These are phyloP conservation scores for Hyposoter didymator DNA, from an alignment of 2,888 invertebrate genomes.

Conservation along the genomic window DNA sequence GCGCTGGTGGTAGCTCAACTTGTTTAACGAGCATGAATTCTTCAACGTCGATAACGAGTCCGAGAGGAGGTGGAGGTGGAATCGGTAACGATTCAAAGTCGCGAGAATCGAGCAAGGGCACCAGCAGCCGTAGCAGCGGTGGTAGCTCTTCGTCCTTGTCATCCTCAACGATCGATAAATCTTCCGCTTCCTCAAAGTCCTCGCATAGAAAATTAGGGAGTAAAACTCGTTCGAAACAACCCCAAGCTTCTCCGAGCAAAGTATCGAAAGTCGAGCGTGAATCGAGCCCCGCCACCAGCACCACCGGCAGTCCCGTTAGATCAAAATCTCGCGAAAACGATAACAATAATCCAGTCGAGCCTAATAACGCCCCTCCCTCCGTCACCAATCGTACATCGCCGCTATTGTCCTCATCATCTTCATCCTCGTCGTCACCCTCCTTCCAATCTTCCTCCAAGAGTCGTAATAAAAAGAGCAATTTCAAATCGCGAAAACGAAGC, in stretches of 20 bases:
- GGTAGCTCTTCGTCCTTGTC: slow-evolving; percentile 59
- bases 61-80: slow-evolving; percentile 67
- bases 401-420: slow-evolving; percentile 83
- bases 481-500: slow-evolving; percentile 80
- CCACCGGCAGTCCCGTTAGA: slow-evolving; percentile 76
- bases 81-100: slow-evolving; percentile 71
- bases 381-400: slow-evolving; percentile 75
- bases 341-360: slow-evolving; percentile 66
- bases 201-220: slow-evolving; percentile 82
- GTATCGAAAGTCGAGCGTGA: slow-evolving; percentile 76
- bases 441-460: slow-evolving; percentile 84
- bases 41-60: slow-evolving; percentile 69
- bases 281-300: slow-evolving; percentile 68
- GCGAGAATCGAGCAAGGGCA: slow-evolving; percentile 76
- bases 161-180: slow-evolving; percentile 67
- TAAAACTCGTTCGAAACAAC: slow-evolving; percentile 80
- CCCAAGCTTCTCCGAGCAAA: slow-evolving; percentile 77
- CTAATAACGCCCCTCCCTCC: slow-evolving; percentile 17
- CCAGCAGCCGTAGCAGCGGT: slow-evolving; percentile 55
- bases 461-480: slow-evolving; percentile 76
- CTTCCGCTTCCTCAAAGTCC: slow-evolving; percentile 82
- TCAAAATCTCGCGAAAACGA: slow-evolving; percentile 80
- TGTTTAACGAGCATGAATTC: slow-evolving; percentile 67
- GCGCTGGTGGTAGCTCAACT: background rate
- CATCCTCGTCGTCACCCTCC: slow-evolving; percentile 85